A percentile compares a stretch with the other conserved stretches of the same genome.
Evolutionary conservation across 2,113 vertebrate genomes (phyloP).

Genomic region (Misgurnus mizolepis): DNA sequence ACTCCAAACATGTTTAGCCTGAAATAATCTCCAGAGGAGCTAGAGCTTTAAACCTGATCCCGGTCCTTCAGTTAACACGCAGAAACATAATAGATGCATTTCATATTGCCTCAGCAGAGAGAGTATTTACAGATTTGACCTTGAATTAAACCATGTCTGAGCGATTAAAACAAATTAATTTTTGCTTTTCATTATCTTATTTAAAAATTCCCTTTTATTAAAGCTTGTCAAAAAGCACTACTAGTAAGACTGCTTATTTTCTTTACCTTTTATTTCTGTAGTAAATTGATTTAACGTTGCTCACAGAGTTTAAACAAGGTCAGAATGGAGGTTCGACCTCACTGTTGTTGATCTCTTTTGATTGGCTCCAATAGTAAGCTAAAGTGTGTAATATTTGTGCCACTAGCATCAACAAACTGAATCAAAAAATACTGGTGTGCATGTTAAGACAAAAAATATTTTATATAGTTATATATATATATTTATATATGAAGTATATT

Average conservation of each 20-base stretch:
- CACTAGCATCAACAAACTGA: neutral
- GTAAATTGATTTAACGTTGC: neutral
- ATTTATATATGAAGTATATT: too few relatives aligned
- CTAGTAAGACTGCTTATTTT: constrained; percentile 3
- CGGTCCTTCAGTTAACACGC: constrained; percentile 22
- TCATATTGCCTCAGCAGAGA: constrained; percentile 26
- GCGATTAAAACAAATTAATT: constrained; percentile 23
- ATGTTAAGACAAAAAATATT: too few relatives aligned
- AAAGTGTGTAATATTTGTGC: neutral
- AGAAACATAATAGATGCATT: constrained; percentile 36
- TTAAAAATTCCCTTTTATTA: neutral
- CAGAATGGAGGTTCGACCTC: neutral
- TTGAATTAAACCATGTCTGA: constrained; percentile 12
- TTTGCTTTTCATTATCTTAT: neutral
- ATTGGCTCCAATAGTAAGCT: neutral
- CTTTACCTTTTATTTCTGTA: neutral
- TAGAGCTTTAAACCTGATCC: constrained; percentile 24
- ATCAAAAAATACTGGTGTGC: neutral
- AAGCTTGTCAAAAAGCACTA: neutral
- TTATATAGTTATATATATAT: too few relatives aligned
- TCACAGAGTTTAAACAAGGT: neutral
- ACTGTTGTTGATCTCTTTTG: constrained; percentile 5
- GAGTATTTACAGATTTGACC: constrained; percentile 17
- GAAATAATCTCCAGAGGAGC: constrained; percentile 1
- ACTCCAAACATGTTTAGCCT: constrained; percentile 33